Evolutionary conservation across 2,888 invertebrate species (phyloP).

Genomic region (Physocephala rufipes): DNA sequence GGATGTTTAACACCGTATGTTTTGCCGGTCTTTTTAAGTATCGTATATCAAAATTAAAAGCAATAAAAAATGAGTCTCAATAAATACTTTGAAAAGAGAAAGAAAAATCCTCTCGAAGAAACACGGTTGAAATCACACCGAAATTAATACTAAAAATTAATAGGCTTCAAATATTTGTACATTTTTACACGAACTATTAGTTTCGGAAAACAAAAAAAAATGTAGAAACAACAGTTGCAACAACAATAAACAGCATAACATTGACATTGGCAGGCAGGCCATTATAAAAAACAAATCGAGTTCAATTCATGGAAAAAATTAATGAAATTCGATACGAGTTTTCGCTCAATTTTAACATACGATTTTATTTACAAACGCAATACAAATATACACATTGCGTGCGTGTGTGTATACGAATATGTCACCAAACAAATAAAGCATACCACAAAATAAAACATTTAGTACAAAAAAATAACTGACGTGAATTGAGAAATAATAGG

Average conservation of each 20-base stretch:
- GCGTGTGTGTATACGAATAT: not conserved
- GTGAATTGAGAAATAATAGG: conserved; percentile 3
- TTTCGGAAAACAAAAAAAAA: conserved; percentile 47
- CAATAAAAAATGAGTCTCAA: not conserved
- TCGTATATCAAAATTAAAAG: not conserved
- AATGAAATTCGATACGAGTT: conserved; percentile 31
- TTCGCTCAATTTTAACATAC: not conserved
- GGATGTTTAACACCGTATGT: too few species aligned
- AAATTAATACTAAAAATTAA: conserved; percentile 54
- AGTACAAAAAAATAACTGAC: conserved; percentile 11
- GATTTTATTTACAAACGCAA: too few species aligned
- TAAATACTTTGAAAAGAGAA: too few species aligned
- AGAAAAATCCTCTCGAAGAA: not conserved
- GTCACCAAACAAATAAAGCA: conserved; percentile 34
- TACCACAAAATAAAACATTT: not conserved
- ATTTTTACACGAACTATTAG: conserved; percentile 66
- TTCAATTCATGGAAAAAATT: conserved; percentile 15
- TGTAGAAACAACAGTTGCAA: conserved; percentile 8
- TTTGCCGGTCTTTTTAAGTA: not conserved
- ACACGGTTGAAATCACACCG: not conserved
- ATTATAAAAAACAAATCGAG: conserved; percentile 22
- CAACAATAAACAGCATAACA: conserved; percentile 8
- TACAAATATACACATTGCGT: not conserved
- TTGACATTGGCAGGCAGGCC: conserved; percentile 23
- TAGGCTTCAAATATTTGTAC: conserved; percentile 64